Evolutionary conservation across 2,797 vertebrate species (phyloP).

Genomic region (Taenioides sp.): DNA sequence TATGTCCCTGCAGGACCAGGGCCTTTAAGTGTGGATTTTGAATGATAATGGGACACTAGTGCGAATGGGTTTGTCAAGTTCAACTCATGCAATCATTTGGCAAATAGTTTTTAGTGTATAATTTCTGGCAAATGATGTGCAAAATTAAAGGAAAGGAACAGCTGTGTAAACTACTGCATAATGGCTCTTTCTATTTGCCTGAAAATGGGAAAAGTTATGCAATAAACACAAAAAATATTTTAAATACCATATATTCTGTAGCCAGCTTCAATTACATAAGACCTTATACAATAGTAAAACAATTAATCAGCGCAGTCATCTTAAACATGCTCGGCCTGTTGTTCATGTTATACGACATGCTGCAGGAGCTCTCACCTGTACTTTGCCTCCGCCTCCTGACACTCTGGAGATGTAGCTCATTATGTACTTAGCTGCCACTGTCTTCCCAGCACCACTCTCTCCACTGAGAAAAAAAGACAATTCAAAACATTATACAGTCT

Average conservation of each 20-base stretch:
- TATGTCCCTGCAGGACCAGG: neutral
- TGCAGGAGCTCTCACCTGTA: slow-evolving; percentile 82
- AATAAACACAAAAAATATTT: neutral
- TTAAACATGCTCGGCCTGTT: slow-evolving; percentile 10
- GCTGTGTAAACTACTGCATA: neutral
- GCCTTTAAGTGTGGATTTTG: neutral
- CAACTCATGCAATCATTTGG: neutral
- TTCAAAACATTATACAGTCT: neutral
- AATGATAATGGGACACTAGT: neutral
- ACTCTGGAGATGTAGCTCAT: slow-evolving; percentile 96
- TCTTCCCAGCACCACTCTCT: slow-evolving; percentile 97
- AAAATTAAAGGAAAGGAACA: neutral
- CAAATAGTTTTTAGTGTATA: neutral
- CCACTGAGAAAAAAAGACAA: slow-evolving; percentile 76
- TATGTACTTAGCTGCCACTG: slow-evolving; percentile 97
- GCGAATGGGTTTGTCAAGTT: neutral
- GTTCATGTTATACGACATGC: slow-evolving; percentile 15
- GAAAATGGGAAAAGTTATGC: neutral
- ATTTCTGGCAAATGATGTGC: neutral
- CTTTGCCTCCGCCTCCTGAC: slow-evolving; percentile 92
- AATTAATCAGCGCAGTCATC: slow-evolving; percentile 3
- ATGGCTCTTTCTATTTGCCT: neutral
- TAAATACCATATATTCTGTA: neutral
- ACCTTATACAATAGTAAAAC: slow-evolving; percentile 10
- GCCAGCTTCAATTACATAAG: neutral